Evolutionary conservation across 2,113 vertebrate species (phyloP).

Genomic region (Mystacornis crossleyi): DNA sequence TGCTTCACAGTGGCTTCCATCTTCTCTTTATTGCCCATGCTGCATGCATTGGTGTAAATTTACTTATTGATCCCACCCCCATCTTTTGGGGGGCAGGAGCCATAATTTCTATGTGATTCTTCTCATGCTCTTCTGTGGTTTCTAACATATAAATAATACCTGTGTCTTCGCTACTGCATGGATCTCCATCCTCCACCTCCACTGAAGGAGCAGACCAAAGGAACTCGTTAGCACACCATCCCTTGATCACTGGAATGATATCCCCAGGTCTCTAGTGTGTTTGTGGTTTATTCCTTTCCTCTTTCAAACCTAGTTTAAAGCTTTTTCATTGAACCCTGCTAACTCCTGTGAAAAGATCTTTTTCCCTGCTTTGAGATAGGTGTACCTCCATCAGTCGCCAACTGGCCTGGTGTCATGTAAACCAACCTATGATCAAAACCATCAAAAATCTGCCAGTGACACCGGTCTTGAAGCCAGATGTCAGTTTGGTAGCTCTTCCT

Average conservation of each 20-base stretch:
- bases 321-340: neutral
- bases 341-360: neutral
- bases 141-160: neutral
- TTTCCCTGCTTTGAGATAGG: neutral
- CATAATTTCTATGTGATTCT: neutral
- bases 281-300: neutral
- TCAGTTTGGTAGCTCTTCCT: neutral
- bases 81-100: neutral
- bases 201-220: neutral
- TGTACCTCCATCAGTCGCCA: fast-evolving
- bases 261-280: neutral
- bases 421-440: neutral
- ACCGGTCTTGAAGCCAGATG: neutral
- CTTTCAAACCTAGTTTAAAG: neutral
- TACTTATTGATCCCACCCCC: neutral
- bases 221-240: neutral
- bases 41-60: neutral
- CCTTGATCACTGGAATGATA: neutral
- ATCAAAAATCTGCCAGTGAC: neutral
- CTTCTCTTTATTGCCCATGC: neutral
- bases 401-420: neutral
- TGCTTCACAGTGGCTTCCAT: neutral
- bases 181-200: neutral
- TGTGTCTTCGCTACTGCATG: neutral
- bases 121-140: neutral